Evolutionary conservation across 92 coral and sea anemone genomes (phyloP), one percentile per base, ranked within the genome.

Genomic region (Parazoanthus swiftii): DNA sequence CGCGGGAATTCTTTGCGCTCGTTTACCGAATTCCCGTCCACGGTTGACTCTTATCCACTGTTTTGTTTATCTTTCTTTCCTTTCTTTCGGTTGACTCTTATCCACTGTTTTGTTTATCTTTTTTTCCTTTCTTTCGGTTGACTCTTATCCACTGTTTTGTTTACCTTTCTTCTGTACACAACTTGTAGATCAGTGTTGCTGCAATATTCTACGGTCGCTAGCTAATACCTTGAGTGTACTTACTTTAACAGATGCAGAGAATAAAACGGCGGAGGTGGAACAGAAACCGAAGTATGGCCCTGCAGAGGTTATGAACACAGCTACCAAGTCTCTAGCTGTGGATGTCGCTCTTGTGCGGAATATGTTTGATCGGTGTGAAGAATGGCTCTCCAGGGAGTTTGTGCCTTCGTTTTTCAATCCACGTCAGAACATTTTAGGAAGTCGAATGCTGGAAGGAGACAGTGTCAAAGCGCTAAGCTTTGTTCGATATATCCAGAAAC

Each of bases 381-480:
- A n/a, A 72, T 89, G 88, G 91, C 88, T 89, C 29, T 89, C 88
- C 26, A 89, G 63, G 59, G 67, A 89, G 74, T 81, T 89, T 73
- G 91, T 89, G 74, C 91, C 91, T 39, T 88, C 90, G 81, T 88
- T 88, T 42, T 88, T 88, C 65, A 88, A 88, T 85, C 90, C 90
- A 80, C 80, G 81, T 59, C 90, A 88, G 35, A 88, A 88, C 63
- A 86, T 88, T 26, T n/a, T 88, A 86, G 90, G 86, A 67, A 79
- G 80, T 66, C 36, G 2, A 50, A 80, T 80, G 86, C 86, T 88
- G 86, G 81, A 80, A 81, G 86, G 75, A 42, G 75, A 88, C 71
- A 33, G 74, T 80, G 80, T 36, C 50, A 88, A 80, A 67, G 90
- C 86, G 14, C 78, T 65, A 85, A 37, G 44, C 46, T 88, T 88